Evolutionary conservation across 1,140 invertebrate species (phyloP), one percentile per base, ranked within the genome.

Genomic region (Lethrus apterus): DNA sequence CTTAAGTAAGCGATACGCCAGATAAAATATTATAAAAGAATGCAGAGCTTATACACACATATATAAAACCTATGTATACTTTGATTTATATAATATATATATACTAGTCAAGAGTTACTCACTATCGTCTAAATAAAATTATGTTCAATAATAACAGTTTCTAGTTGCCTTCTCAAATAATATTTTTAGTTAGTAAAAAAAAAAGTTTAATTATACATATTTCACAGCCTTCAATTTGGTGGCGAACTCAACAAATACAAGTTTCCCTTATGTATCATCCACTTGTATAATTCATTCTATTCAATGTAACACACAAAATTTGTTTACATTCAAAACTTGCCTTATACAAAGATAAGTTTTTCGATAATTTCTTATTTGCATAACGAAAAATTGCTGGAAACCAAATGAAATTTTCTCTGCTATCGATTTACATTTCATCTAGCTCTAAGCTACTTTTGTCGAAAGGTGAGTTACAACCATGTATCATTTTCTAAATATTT

Each of bases 221-320:
- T 59, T 66, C 64, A 66, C 64, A 66, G 64, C 64, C 64, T 62
- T 62, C 64, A 56, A 56, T 57, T 61, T 44, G 60, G 59, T 63
- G 62, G 60, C 47, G 36, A 46, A 45, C 50, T 42, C 30, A 52
- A n/a, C n/a, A n/a, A n/a, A n/a, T n/a, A n/a, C n/a, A n/a, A n/a
- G n/a, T n/a, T n/a, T n/a, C n/a, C n/a, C n/a, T n/a, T n/a, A n/a
- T n/a, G n/a, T n/a, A n/a, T n/a, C n/a, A n/a, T n/a, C n/a, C n/a
- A n/a, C n/a, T n/a, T n/a, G n/a, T n/a, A n/a, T n/a, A n/a, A n/a
- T n/a, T n/a, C n/a, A n/a, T n/a, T n/a, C n/a, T n/a, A n/a, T n/a
- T n/a, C n/a, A n/a, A n/a, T n/a, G n/a, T n/a, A n/a, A n/a, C n/a
- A n/a, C n/a, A n/a, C n/a, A n/a, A n/a, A n/a, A n/a, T n/a, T n/a